Base-by-base conservation (phyloP, 2,888 invertebrate genomes). In the Mesoligia furuncula region DNA sequence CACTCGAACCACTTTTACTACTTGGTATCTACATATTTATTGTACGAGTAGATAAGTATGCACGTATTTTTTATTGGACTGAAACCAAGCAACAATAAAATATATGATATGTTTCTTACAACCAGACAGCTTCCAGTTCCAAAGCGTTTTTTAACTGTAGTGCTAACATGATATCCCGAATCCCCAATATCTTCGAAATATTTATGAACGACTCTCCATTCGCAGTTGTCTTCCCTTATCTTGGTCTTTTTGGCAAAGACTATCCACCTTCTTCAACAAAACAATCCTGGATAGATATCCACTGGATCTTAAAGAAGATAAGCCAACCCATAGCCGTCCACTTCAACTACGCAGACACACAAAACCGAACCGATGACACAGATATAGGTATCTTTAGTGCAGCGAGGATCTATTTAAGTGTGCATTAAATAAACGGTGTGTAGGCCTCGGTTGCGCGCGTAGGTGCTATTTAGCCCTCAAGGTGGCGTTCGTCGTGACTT, bases 401-500 rank as follows among this genome's bases (percentile, higher is more conserved):
- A 31, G 65, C 73, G n/a, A 77, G 83, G 86, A 86, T 88, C 90
- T 90, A 90, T 91, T 84, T 91, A 90, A 90, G 90, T 90, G 87
- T 88, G 90, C 86, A 90, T 91, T 93, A 92, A 93, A 93, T 91
- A 93, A 91, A 90, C 88, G 87, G 87, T 85, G 88, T 81, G n/a
- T 87, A 83, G 88, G 82, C 71, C 79, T 84, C 73, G 73, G 85
- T 80, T 85, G 90, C 83, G 87, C 87, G 88, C 92, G 93, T 95
- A 94, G 95, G 96, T 95, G 96, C 94, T 95, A 95, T 95, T 96
- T 95, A 95, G 95, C 95, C 95, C 96, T 93, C 95, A 95, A 95
- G 96, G 95, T 95, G 95, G 95, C 91, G 90, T 92, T 90, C 94
- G 89, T 96, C 96, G 96, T 96, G 96, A 96, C 96, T 96, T 96